Base-by-base conservation (phyloP, 2,888 invertebrate genomes). In the Odontocolon sp. region DNA sequence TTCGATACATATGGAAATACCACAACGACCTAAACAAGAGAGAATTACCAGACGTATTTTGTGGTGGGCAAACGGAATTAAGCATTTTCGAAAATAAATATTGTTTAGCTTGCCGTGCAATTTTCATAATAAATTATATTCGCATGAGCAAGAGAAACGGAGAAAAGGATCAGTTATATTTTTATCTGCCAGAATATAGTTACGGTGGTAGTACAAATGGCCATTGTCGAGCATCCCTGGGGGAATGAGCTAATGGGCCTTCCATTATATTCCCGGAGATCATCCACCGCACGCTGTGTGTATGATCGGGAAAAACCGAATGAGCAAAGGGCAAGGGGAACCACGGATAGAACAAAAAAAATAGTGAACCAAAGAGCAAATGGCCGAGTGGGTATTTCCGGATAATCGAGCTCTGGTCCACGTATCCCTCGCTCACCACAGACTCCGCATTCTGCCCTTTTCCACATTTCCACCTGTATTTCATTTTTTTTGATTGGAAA, bases 401-500 rank as follows among this genome's bases (percentile, higher is more conserved):
- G 31, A 45, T 50, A 76, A 71, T 67, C 61, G 61, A 71, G 61
- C 69, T 26, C 54, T 57, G 16, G 36, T 14, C 14, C 40, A 40
- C 26, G 14, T 40, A 42, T 50, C 31, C 38, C 45, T 64, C 36
- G 28, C 4, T 14, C 42, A 18, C 5, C 14, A 9, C 18, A 18
- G 21, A 31, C 31, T 23, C 56, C n/a, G 16, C 18, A 45, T 31
- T 31, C 31, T 11, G 6, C 45, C 5, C 63, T 0, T 21, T 18
- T n/a, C 52, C 2, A 18, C 14, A 33, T 69, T 69, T 64, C n/a
- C 57, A 59, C 45, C 38, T 23, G 26, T 59, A 75, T 70, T 45
- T 42, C 59, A 54, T 52, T 54, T 45, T 56, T 26, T 69, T 64
- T 75, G 75, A 75, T 75, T 75, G 75, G 57, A 3, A 70, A 75